Evolutionary conservation across 2,113 vertebrate genomes (phyloP).

Genomic region (Odocoileus hemionus): DNA sequence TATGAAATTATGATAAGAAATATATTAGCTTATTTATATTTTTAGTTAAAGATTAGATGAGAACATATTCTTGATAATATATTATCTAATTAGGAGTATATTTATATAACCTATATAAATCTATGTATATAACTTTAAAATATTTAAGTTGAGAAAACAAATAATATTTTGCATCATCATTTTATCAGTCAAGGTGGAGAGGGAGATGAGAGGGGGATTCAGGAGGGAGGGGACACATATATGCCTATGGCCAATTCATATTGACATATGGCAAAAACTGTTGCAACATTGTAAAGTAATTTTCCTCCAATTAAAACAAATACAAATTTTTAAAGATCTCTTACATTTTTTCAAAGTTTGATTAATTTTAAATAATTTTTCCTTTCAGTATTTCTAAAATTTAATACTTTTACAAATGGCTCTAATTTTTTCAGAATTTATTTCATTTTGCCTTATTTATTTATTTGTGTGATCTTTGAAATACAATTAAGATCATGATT

Average conservation of each 20-base stretch:
- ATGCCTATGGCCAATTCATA: background rate
- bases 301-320: background rate
- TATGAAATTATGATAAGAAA: background rate
- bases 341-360: background rate
- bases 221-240: background rate
- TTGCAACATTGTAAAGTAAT: background rate
- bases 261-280: background rate
- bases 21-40: background rate
- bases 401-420: background rate
- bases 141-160: background rate
- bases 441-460: background rate
- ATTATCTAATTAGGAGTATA: background rate
- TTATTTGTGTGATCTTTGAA: background rate
- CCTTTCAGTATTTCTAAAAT: background rate
- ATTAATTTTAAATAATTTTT: background rate
- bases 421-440: background rate
- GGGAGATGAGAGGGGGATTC: background rate
- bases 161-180: background rate
- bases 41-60: background rate
- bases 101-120: background rate
- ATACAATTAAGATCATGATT: background rate
- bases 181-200: background rate
- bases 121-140: background rate
- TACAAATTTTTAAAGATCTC: background rate
- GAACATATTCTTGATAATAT: background rate